Evolutionary conservation across 2,113 vertebrate genomes (phyloP), one percentile per base, ranked within the genome.

Genomic region (Elanus axillaris): DNA sequence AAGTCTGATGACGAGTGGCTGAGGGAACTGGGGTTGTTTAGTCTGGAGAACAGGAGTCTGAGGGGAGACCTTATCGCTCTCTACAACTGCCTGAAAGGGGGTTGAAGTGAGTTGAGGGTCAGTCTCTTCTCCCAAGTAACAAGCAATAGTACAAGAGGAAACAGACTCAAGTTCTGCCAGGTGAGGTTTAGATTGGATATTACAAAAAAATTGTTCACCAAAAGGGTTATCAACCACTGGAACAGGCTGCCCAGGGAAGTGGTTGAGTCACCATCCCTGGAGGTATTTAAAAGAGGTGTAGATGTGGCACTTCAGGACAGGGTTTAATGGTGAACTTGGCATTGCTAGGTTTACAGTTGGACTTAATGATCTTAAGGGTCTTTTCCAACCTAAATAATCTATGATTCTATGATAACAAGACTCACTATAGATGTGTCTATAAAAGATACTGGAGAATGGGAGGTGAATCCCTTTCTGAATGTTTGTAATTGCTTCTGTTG

Each of bases 131-230:
- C 14, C 14, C 50, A 52, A 26, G 50, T 50, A 50, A 25, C 13
- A 50, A 50, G 23, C 20, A 20, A 14, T 14, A 20, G 25, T 8
- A 50, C 7, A 5, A 36, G 34, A 29, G 25, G 17, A 50, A 50
- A 69, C 3, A 9, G 25, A 5, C 17, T 20, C 3, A 50, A 27
- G 23, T 14, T 50, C 25, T 2, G 3, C 3, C 5, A 19, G 47
- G 45, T 23, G 32, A 68, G 11, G 16, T 68, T 48, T 19, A 48
- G 34, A 19, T 7, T 27, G 23, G 23, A 68, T 48, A 27, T 27
- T 19, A 27, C 23, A 17, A 68, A 48, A 48, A 36, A 19, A 7
- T 27, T 69, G 8, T 36, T 48, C 5, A 36, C 32, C 2, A 1
- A 69, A 36, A 69, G 9, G 6, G 17, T 36, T 27, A 0, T 71